Evolutionary conservation across 1,140 invertebrate genomes (phyloP), one percentile per base, ranked within the genome.

Genomic region (Lethocerus indicus): DNA sequence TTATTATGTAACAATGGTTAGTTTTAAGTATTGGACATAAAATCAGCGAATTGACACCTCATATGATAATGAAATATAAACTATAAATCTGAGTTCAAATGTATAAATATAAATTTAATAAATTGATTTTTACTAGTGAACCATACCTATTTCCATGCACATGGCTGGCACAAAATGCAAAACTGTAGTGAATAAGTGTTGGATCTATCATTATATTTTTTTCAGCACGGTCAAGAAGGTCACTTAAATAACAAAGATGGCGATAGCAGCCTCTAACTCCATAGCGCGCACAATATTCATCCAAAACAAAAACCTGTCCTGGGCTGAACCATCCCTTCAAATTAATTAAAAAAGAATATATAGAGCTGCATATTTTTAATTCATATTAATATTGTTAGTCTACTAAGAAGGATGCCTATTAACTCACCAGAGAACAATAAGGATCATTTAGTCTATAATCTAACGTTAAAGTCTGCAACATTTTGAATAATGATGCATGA

Each of bases 311-410:
- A 13, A 98, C 80, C 75, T 98, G 94, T 5, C 93, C 94, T 0
- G 95, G 94, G 58, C 92, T 97, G 64, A 98, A 98, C 95, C 95
- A 98, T 53, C 95, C 95, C 87, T 91, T 62, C n/a, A n/a, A n/a
- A n/a, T n/a, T n/a, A n/a, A n/a, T 32, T 32, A 12, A 32, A 32
- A 12, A 32, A 32, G 29, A 32, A 32, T 32, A 32, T 9, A 12
- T 32, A 32, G 16, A 12, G 16, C 9, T 32, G 9, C 9, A 12
- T 32, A 12, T 32, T 12, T 32, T 32, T 32, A 12, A 12, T 32
- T 32, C 29, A 32, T 12, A 32, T 16, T 32, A 32, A 32, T 16
- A 32, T 12, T 12, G 29, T 12, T 12, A 32, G 9, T 12, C 29
- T 12, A n/a, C n/a, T 9, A 6, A 40, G 21, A 40, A 40, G 6